phyloP scores from a whole-genome alignment of 2,888 invertebrate species.

The Molorchus minor region DNA sequence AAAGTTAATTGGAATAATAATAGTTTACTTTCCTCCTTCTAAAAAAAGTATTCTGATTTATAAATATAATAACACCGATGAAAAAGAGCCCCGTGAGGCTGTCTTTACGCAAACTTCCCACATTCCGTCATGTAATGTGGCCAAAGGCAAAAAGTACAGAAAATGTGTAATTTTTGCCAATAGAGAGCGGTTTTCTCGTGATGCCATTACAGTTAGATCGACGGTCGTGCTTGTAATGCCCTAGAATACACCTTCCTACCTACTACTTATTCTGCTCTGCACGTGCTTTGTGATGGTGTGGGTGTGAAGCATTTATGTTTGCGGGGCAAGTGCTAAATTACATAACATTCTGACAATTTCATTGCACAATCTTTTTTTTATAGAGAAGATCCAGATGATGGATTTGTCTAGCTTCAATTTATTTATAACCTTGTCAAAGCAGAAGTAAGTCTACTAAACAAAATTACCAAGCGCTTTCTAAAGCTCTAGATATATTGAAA shows the following conservation, averaged over 20 bases:
- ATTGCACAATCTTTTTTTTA: background rate
- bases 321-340: conserved; percentile 30
- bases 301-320: conserved; percentile 41
- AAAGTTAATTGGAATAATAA: conserved; percentile 47
- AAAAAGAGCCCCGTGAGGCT: conserved; percentile 19
- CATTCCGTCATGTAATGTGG: conserved; percentile 55
- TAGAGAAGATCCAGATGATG: no score
- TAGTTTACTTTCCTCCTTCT: conserved; percentile 38
- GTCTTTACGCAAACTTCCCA: conserved; percentile 47
- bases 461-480: no score
- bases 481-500: no score
- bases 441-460: no score
- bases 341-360: conserved; percentile 18
- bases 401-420: no score
- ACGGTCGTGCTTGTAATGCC: conserved; percentile 51
- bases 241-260: conserved; percentile 44
- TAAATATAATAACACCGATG: conserved; percentile 31
- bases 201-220: conserved; percentile 46
- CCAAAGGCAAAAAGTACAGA: conserved; percentile 47
- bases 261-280: conserved; percentile 35
- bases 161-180: conserved; percentile 55
- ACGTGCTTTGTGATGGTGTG: conserved; percentile 39
- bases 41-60: conserved; percentile 37
- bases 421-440: no score
- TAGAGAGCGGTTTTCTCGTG: conserved; percentile 41